These are phyloP conservation scores for Nematolebias whitei DNA, from an alignment of 2,113 vertebrate genomes.

Conservation along the genomic window DNA sequence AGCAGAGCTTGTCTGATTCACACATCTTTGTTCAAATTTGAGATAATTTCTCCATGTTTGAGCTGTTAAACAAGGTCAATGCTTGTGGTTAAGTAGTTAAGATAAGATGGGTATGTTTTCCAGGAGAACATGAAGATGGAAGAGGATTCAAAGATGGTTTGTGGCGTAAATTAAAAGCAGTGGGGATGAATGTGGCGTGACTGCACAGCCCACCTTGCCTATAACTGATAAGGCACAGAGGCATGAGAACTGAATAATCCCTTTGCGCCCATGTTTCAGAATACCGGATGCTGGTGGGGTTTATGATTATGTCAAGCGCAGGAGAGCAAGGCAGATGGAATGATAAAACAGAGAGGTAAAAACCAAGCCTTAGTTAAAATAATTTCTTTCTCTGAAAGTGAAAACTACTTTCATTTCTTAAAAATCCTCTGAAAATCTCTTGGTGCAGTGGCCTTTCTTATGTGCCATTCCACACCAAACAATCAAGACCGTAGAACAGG, in stretches of 20 bases:
- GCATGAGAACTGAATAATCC: constrained; percentile 63
- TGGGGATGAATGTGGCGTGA: constrained; percentile 42
- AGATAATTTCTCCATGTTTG: constrained; percentile 13
- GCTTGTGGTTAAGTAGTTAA: constrained; percentile 36
- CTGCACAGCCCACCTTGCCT: constrained; percentile 55
- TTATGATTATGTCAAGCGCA: constrained; percentile 54
- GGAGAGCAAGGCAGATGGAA: constrained; percentile 9
- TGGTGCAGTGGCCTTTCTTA: background rate
- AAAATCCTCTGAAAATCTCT: background rate
- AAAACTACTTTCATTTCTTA: too few species aligned
- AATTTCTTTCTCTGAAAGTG: too few species aligned
- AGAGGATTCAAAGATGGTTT: constrained; percentile 28
- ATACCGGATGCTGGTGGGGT: constrained; percentile 54
- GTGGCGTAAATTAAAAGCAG: constrained; percentile 33
- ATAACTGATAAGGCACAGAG: constrained; percentile 64
- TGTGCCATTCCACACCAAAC: too few species aligned
- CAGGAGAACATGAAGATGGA: constrained; percentile 11
- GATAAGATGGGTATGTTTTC: constrained; percentile 26
- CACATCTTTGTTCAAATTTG: constrained; percentile 8
- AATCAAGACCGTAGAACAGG: too few species aligned
- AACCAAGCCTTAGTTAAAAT: constrained; percentile 10
- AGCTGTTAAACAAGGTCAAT: background rate
- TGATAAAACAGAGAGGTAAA: constrained; percentile 1
- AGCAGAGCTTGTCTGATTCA: constrained; percentile 13
- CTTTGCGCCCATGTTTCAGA: constrained; percentile 55